Evolutionary conservation across 2,797 vertebrate genomes (phyloP).

Genomic region (Kryptopterus vitreolus): DNA sequence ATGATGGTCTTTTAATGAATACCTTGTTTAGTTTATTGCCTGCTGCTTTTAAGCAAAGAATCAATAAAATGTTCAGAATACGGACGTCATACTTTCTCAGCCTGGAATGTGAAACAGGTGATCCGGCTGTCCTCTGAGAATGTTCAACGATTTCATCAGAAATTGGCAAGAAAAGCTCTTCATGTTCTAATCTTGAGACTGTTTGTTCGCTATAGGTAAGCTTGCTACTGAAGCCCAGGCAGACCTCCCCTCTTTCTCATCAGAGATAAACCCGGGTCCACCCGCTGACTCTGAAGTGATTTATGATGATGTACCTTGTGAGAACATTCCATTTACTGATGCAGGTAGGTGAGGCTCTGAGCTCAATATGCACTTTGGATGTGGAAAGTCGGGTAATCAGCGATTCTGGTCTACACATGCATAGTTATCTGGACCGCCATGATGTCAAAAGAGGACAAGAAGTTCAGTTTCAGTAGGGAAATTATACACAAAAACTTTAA

Average conservation of each 20-base stretch:
- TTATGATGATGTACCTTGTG: constrained; percentile 84
- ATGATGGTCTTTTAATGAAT: constrained; percentile 23
- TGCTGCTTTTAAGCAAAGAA: constrained; percentile 14
- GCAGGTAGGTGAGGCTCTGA: constrained; percentile 66
- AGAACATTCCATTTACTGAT: constrained; percentile 62
- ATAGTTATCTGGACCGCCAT: background rate
- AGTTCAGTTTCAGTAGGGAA: background rate
- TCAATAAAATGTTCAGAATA: constrained; percentile 3
- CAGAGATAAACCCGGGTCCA: constrained; percentile 26
- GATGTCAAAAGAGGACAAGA: background rate
- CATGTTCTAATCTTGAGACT: constrained; percentile 8
- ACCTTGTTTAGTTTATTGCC: background rate
- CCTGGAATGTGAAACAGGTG: background rate
- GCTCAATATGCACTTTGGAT: background rate
- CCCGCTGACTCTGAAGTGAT: constrained; percentile 73
- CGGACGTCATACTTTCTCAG: background rate
- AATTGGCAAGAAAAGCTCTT: background rate
- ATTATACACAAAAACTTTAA: background rate
- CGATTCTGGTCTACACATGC: background rate
- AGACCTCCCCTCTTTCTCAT: constrained; percentile 38
- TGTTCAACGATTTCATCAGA: background rate
- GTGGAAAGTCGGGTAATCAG: background rate
- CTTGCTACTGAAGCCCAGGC: constrained; percentile 48
- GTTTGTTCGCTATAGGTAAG: constrained; percentile 60
- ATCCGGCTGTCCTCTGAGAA: background rate